Base-by-base conservation (phyloP, 2,113 vertebrate genomes). In the Aphelocoma coerulescens region DNA sequence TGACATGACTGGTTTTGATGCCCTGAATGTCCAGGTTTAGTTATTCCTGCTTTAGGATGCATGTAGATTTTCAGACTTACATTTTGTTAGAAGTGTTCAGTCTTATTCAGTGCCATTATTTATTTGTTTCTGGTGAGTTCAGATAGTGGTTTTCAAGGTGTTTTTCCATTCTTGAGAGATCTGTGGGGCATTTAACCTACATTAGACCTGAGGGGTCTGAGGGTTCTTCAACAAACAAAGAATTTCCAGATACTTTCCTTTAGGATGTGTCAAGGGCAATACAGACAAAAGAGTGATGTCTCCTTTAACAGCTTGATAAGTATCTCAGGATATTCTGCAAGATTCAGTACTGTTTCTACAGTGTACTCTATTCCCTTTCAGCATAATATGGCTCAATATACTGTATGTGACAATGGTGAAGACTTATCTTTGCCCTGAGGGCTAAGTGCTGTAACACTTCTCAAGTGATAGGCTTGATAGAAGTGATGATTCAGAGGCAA, bases 201-300 rank as follows among this genome's bases (percentile, higher is more conserved):
- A 96, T 98, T 97, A 98, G 97, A 98, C 98, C 97, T 95, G 75
- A 96, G 97, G 96, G 95, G 97, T 98, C 98, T 96, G 85, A 98
- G 97, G 80, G 94, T 97, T 98, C 98, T 98, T 98, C 97, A 95
- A 88, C 97, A 98, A 98, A 98, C 98, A 99, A 98, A 98, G 97
- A 97, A 98, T 98, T 98, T 98, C 96, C 96, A 92, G 96, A 97
- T 98, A 94, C 96, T 96, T 98, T 98, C 97, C 95, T 98, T 97
- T 97, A 98, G 98, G 95, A 98, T 97, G 96, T 98, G 98, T 98
- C 98, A 98, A 98, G 98, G 98, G 98, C 98, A 98, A 98, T 97
- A 96, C 98, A 98, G 98, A 98, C 98, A 98, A 98, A 98, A 98
- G 98, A 98, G 95, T 96, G 98, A 98, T 98, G 98, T 98, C 98